Percentiles rank a stretch among this genome's conserved stretches.
phyloP scores from a whole-genome alignment of 2,113 vertebrate genomes.

The Machaerirhynchus nigripectus region DNA sequence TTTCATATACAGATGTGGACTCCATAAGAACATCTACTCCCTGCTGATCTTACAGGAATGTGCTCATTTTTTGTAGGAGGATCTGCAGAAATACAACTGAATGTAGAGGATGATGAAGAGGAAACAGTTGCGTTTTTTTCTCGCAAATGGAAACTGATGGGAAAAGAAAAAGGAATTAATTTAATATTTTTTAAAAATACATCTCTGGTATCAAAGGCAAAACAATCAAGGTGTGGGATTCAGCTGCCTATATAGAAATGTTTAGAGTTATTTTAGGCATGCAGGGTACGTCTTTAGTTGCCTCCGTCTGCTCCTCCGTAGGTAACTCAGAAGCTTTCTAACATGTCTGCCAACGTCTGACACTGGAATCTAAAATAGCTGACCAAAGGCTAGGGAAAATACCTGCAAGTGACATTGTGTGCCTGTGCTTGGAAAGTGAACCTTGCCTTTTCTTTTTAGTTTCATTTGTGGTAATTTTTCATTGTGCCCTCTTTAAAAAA shows the following conservation, averaged over 20 bases:
- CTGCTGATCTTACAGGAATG: not conserved
- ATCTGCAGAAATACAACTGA: not conserved
- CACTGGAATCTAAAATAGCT: not conserved
- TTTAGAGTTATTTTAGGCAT: not conserved
- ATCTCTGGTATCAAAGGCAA: not conserved
- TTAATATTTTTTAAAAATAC: not conserved
- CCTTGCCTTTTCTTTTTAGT: not conserved
- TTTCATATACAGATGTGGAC: not conserved
- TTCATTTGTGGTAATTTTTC: not conserved
- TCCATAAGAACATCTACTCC: not conserved
- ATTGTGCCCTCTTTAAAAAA: not conserved
- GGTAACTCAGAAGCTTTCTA: not conserved
- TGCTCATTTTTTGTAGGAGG: not conserved
- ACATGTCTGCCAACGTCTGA: not conserved
- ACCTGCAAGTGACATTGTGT: not conserved
- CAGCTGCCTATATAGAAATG: not conserved
- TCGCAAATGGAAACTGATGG: not conserved
- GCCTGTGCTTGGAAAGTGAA: not conserved
- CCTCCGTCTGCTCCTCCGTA: not conserved
- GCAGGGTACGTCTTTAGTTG: not conserved
- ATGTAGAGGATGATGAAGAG: not conserved
- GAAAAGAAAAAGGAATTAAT: not conserved
- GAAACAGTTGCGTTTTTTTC: not conserved
- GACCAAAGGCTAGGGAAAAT: not conserved
- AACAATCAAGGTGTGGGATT: not conserved